Conservation (phyloP, 2,113 vertebrate species). For the Hippocampus zosterae region DNA sequence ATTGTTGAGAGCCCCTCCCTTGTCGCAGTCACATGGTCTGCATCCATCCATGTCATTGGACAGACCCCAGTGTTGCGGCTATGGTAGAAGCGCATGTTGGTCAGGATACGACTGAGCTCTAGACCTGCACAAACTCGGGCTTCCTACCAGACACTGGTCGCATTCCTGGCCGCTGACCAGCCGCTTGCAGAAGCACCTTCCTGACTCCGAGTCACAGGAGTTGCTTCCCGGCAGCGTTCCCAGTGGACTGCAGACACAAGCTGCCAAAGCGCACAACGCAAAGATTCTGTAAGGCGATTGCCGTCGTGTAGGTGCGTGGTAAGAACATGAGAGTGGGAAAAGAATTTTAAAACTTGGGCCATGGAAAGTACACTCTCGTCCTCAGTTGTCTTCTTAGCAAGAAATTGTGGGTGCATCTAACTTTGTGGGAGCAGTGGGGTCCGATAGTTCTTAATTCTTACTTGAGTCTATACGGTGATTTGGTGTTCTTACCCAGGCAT, state of each 20-base stretch:
- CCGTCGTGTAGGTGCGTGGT: background rate
- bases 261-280: conserved; percentile 62
- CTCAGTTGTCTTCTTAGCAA: background rate
- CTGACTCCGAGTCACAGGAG: conserved; percentile 81
- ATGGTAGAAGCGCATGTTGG: background rate
- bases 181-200: conserved; percentile 92
- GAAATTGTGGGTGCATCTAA: background rate
- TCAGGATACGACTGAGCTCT: background rate
- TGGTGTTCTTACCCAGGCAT: conserved; percentile 79
- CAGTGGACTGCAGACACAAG: conserved; percentile 84
- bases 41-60: conserved; percentile 93
- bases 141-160: conserved; percentile 81
- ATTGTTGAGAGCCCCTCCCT: conserved; percentile 84
- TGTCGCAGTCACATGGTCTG: conserved; percentile 88
- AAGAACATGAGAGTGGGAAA: background rate
- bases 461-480: background rate
- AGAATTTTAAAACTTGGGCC: background rate
- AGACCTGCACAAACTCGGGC: background rate
- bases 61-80: conserved; percentile 94
- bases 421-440: background rate
- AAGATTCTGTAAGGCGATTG: background rate
- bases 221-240: conserved; percentile 84
- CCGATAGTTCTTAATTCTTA: background rate
- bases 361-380: background rate
- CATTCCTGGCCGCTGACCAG: conserved; percentile 85